phyloP scores from a whole-genome alignment of 2,113 vertebrate species.

The Lophochroa leadbeateri region DNA sequence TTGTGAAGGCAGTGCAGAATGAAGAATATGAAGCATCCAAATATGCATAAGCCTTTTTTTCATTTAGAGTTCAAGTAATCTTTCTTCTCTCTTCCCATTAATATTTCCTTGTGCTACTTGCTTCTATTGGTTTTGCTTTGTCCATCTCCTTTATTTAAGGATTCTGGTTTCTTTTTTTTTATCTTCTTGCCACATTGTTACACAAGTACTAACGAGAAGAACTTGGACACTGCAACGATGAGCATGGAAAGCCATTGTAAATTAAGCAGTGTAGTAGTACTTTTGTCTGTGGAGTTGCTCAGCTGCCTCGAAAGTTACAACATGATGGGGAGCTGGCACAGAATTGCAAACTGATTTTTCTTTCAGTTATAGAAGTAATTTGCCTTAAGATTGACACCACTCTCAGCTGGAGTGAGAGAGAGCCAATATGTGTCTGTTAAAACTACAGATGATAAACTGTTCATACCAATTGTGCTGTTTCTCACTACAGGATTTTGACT shows the following conservation, averaged over 20 bases:
- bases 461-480: neutral
- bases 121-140: neutral
- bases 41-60: neutral
- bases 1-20: neutral
- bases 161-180: neutral
- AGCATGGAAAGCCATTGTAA: neutral
- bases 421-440: neutral
- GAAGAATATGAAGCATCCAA: neutral
- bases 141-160: neutral
- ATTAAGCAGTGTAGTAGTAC: neutral
- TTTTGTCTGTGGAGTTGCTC: neutral
- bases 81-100: neutral
- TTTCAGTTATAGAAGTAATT: neutral
- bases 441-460: neutral
- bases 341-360: neutral
- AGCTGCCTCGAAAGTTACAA: neutral
- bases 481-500: constrained; percentile 86
- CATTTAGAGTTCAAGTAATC: neutral
- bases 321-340: neutral
- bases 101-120: neutral
- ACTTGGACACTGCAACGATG: neutral
- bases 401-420: neutral
- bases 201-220: neutral
- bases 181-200: neutral
- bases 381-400: neutral